These are phyloP conservation scores for Plagodis pulveraria DNA, from an alignment of 2,888 invertebrate genomes.

Conservation along the genomic window DNA sequence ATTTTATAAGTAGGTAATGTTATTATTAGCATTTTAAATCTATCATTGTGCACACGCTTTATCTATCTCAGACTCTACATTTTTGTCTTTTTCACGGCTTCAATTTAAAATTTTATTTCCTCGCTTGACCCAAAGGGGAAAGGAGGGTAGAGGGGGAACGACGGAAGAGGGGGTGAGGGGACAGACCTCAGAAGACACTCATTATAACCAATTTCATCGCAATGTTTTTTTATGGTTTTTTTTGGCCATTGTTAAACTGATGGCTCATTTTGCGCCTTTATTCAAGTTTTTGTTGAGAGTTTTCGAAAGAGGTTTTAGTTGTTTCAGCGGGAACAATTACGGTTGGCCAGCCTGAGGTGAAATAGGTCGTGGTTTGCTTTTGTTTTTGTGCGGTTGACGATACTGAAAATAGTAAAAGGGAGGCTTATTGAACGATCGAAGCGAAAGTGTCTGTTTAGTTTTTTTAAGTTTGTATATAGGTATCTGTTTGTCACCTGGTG, in stretches of 20 bases:
- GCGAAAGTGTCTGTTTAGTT: no score
- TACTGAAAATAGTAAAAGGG: not conserved
- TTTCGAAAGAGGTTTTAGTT: constrained; percentile 30
- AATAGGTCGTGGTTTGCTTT: constrained; percentile 15
- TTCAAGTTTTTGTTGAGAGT: constrained; percentile 64
- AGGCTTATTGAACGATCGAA: not conserved
- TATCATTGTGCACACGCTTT: constrained; percentile 34
- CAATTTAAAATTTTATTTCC: constrained; percentile 81
- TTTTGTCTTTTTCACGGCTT: constrained; percentile 78
- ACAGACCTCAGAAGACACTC: constrained; percentile 64
- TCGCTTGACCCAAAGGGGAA: constrained; percentile 74
- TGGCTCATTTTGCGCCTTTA: constrained; percentile 74
- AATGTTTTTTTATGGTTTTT: constrained; percentile 53
- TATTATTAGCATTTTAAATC: no score
- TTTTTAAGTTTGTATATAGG: no score
- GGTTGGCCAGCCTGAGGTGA: constrained; percentile 29
- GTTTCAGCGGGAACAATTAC: constrained; percentile 30
- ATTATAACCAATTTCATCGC: constrained; percentile 82
- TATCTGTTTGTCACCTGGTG: no score
- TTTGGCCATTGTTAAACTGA: constrained; percentile 50
- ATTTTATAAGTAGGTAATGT: no score
- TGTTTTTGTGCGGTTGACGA: constrained; percentile 14
- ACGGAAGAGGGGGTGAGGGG: constrained; percentile 43
- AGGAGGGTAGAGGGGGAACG: constrained; percentile 26
- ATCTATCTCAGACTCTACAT: constrained; percentile 55